Percentiles rank a stretch among this genome's conserved stretches.
Conservation (phyloP, 2,797 vertebrate species). For the Platalea minor region DNA sequence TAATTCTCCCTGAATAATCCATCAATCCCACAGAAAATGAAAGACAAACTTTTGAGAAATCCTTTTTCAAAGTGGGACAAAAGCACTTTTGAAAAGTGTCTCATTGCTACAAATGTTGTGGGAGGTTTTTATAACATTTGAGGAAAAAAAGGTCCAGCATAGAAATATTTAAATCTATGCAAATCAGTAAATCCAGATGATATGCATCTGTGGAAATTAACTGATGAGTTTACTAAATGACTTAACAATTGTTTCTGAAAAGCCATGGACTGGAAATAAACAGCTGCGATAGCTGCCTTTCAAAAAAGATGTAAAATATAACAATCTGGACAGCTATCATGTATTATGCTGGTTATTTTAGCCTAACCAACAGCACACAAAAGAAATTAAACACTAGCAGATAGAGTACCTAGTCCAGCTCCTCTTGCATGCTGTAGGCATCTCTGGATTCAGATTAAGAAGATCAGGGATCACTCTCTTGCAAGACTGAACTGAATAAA, state of each 20-base stretch:
- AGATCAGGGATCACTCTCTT: neutral
- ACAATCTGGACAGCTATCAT: conserved; percentile 17
- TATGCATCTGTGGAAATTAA: conserved; percentile 43
- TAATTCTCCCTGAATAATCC: neutral
- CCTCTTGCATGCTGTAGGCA: neutral
- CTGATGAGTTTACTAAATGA: conserved; percentile 48
- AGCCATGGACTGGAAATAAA: conserved; percentile 39
- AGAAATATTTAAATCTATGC: neutral
- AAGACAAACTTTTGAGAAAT: neutral
- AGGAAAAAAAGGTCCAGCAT: neutral
- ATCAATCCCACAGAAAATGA: neutral
- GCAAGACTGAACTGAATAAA: neutral
- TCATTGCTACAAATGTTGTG: neutral
- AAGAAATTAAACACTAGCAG: neutral
- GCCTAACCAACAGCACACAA: neutral
- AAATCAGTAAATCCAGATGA: conserved; percentile 54
- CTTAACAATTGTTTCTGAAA: conserved; percentile 53
- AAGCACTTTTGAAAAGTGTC: neutral
- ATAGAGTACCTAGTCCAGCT: neutral
- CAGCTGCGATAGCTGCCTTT: conserved; percentile 16
- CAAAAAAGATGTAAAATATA: conserved; percentile 1
- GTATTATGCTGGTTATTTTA: neutral
- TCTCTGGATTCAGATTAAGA: neutral
- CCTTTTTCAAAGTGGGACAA: neutral
- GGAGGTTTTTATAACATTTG: neutral